These are phyloP conservation scores for Cranoglanis bouderius DNA, from an alignment of 2,113 vertebrate species.

Conservation along the genomic window DNA sequence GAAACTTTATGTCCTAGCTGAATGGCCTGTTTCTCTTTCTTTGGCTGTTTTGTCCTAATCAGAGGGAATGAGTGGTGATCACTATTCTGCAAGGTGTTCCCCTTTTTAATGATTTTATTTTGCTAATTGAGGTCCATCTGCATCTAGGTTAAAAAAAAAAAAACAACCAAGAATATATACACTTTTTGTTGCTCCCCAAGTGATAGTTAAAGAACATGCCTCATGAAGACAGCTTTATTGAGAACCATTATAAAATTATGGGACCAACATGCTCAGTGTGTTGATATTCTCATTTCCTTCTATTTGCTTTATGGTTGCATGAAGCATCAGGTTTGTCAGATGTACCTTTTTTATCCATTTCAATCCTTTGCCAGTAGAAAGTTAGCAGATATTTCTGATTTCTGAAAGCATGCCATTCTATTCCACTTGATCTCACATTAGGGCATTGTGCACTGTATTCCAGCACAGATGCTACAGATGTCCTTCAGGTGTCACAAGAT, in stretches of 20 bases:
- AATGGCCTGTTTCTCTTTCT: background rate
- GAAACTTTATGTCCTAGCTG: background rate
- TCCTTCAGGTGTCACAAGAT: background rate
- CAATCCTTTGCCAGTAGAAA: background rate
- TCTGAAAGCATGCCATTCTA: background rate
- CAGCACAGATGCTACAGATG: background rate
- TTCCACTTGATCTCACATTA: background rate
- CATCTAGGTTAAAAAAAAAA: background rate
- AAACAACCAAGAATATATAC: background rate
- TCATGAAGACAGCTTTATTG: background rate
- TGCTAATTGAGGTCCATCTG: background rate
- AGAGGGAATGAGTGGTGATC: background rate
- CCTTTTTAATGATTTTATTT: slow-evolving; percentile 1
- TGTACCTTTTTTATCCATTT: background rate
- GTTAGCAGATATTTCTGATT: background rate
- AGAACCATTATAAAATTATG: background rate
- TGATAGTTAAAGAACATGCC: background rate
- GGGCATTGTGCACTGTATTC: background rate
- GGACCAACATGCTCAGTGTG: background rate
- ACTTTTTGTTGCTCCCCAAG: background rate
- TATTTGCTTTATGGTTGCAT: background rate
- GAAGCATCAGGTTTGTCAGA: background rate
- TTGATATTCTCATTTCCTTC: background rate
- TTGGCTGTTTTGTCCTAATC: background rate
- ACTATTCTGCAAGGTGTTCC: background rate